Evolutionary conservation across 2,888 invertebrate species (phyloP).

Genomic region (Lymantria dispar): DNA sequence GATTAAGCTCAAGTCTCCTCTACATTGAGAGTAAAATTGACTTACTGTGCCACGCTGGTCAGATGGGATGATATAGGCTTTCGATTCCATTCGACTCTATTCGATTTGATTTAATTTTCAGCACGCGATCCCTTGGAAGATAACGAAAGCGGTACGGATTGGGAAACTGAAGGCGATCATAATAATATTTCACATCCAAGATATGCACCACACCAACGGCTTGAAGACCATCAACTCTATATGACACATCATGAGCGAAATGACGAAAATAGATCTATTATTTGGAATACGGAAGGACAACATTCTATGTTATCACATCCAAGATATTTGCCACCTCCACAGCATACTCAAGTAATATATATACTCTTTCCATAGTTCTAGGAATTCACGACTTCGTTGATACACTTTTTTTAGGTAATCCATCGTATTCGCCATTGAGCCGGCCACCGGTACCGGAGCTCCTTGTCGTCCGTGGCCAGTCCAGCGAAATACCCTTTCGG

Average conservation of each 20-base stretch:
- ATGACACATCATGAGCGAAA: conserved; percentile 20
- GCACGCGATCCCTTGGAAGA: conserved; percentile 87
- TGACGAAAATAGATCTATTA: conserved; percentile 1
- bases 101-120: too few relatives aligned
- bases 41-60: too few relatives aligned
- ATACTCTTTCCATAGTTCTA: too few relatives aligned
- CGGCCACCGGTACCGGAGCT: too few relatives aligned
- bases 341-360: conserved; percentile 1
- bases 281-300: conserved; percentile 6
- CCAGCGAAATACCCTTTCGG: too few relatives aligned
- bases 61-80: too few relatives aligned
- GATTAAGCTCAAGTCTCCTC: too few relatives aligned
- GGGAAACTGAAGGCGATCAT: conserved; percentile 60
- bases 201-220: conserved; percentile 25
- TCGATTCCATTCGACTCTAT: not conserved
- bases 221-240: conserved; percentile 17
- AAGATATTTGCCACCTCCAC: conserved; percentile 5
- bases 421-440: too few relatives aligned
- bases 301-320: conserved; percentile 11
- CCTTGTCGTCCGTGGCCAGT: too few relatives aligned
- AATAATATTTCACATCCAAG: conserved; percentile 23
- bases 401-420: too few relatives aligned
- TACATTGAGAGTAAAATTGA: too few relatives aligned
- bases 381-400: too few relatives aligned
- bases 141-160: conserved; percentile 83